These are phyloP conservation scores for Sesia apiformis DNA, from an alignment of 2,888 invertebrate species.

Conservation along the genomic window DNA sequence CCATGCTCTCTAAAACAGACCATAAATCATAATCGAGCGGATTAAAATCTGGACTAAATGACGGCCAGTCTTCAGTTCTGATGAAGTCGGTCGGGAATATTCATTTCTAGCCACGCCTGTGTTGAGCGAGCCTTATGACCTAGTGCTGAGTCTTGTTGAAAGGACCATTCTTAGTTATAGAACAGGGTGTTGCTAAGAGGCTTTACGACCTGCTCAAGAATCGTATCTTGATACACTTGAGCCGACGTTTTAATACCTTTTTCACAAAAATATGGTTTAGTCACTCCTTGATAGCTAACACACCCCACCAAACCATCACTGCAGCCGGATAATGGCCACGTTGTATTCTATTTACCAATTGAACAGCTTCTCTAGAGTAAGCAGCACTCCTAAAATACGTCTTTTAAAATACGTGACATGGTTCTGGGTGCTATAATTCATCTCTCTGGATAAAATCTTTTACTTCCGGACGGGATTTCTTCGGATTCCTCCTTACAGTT, in stretches of 20 bases:
- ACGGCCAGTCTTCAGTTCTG: too few relatives aligned
- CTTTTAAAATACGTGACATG: constrained; percentile 9
- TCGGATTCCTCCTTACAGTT: too few relatives aligned
- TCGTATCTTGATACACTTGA: too few relatives aligned
- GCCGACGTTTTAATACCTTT: too few relatives aligned
- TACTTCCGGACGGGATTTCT: too few relatives aligned
- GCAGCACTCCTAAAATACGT: constrained; percentile 1
- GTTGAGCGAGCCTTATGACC: constrained; percentile 1
- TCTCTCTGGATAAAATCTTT: too few relatives aligned
- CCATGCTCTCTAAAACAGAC: too few relatives aligned
- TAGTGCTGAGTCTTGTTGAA: constrained; percentile 4
- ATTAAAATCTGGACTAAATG: too few relatives aligned
- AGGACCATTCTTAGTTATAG: constrained; percentile 3
- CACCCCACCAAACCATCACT: constrained; percentile 11
- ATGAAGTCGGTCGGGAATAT: too few relatives aligned
- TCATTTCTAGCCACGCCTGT: not conserved
- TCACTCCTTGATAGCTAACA: constrained; percentile 1
- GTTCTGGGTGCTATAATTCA: not conserved
- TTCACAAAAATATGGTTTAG: not conserved
- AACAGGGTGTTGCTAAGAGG: too few relatives aligned
- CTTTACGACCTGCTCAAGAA: too few relatives aligned
- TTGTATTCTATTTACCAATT: constrained; percentile 5
- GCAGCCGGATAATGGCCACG: constrained; percentile 9
- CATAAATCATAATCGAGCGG: too few relatives aligned
- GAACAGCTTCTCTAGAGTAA: constrained; percentile 6